Percentiles rank a stretch among this genome's conserved stretches.
Evolutionary conservation across 2,888 invertebrate species (phyloP).

Genomic region (Drosophila vallismaia): DNA sequence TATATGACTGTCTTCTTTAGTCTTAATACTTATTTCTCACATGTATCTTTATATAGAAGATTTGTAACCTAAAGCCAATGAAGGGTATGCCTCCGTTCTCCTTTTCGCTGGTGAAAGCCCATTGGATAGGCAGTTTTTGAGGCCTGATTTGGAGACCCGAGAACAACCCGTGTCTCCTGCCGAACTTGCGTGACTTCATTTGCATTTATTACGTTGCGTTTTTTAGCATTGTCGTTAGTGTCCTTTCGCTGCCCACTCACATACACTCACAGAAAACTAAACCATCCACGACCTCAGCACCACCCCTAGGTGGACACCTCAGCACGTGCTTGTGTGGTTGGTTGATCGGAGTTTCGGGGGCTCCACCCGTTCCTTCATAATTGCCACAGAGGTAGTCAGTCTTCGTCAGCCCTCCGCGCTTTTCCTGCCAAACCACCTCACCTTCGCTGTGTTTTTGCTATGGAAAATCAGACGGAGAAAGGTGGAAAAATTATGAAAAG

Average conservation of each 20-base stretch:
- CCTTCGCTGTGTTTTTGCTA: constrained; percentile 37
- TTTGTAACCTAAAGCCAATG: constrained; percentile 1
- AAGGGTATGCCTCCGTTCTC: not conserved
- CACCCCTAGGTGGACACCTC: constrained; percentile 1
- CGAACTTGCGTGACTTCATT: constrained; percentile 79
- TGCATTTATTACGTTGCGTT: constrained; percentile 77
- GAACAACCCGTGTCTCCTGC: constrained; percentile 12
- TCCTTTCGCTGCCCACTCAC: constrained; percentile 54
- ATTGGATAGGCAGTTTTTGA: constrained; percentile 45
- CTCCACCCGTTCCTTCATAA: constrained; percentile 58
- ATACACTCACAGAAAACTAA: constrained; percentile 16
- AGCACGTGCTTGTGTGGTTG: constrained; percentile 58
- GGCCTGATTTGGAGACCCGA: constrained; percentile 11
- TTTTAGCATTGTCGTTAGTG: constrained; percentile 58
- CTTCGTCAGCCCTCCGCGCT: constrained; percentile 28
- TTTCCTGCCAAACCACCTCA: constrained; percentile 43
- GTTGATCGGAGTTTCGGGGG: constrained; percentile 52
- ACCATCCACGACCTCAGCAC: constrained; percentile 15
- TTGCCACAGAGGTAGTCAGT: constrained; percentile 66
- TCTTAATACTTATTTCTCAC: not conserved
- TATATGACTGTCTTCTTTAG: too few relatives aligned
- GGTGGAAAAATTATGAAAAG: constrained; percentile 35
- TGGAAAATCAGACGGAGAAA: constrained; percentile 33
- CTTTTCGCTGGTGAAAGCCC: constrained; percentile 28
- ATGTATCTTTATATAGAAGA: not conserved